These are phyloP conservation scores for Montipora capitata DNA, from an alignment of 92 coral and sea anemone species.

Conservation along the genomic window DNA sequence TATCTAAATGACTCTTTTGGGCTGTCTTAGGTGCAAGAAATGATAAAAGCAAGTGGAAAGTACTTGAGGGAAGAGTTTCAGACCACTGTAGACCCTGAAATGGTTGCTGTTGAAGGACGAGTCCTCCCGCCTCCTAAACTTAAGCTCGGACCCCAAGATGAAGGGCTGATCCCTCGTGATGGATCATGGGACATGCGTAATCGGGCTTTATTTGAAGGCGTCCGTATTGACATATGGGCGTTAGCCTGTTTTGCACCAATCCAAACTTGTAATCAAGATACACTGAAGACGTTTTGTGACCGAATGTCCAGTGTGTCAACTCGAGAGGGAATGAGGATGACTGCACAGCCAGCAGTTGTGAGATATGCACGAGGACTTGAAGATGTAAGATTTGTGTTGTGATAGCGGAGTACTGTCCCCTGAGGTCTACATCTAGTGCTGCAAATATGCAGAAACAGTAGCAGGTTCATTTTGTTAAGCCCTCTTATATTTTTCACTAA, in stretches of 20 bases:
- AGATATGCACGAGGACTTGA: conserved; percentile 44
- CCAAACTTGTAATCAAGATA: conserved; percentile 32
- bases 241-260: conserved; percentile 77
- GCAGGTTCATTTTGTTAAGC: no score
- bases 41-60: conserved; percentile 53
- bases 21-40: conserved; percentile 71
- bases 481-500: no score
- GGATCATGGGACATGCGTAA: conserved; percentile 92
- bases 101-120: conserved; percentile 88
- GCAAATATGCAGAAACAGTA: no score
- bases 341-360: conserved; percentile 48
- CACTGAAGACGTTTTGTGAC: conserved; percentile 52
- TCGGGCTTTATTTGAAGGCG: conserved; percentile 67
- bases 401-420: no score
- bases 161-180: conserved; percentile 73
- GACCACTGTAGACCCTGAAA: conserved; percentile 77
- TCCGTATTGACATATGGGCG: conserved; percentile 79
- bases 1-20: neutral
- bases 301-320: conserved; percentile 71
- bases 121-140: conserved; percentile 89
- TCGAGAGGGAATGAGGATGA: conserved; percentile 79
- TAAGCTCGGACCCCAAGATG: conserved; percentile 71
- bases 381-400: neutral
- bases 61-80: conserved; percentile 81
- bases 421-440: no score